Percentiles rank a stretch among this genome's conserved stretches.
phyloP scores from a whole-genome alignment of 2,797 vertebrate species.

The Acestrorhynchus altus region DNA sequence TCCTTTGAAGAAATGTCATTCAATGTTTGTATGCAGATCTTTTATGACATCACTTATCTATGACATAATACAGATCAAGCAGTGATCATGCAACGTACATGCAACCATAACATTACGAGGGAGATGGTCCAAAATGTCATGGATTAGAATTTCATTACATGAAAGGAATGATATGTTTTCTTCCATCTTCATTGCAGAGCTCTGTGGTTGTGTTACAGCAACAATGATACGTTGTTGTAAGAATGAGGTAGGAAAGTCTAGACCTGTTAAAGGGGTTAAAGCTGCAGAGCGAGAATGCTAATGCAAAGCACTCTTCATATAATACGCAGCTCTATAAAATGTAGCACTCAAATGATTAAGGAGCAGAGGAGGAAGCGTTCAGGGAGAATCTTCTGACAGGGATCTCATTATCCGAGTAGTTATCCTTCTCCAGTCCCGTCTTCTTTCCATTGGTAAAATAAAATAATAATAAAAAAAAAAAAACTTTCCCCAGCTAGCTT shows the following conservation, averaged over 20 bases:
- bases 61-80: no score
- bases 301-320: constrained; percentile 40
- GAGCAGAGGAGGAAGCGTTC: constrained; percentile 55
- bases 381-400: constrained; percentile 67
- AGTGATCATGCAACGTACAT: no score
- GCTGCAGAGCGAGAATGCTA: constrained; percentile 22
- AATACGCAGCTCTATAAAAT: constrained; percentile 52
- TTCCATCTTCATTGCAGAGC: neutral
- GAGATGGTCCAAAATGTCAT: no score
- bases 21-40: no score
- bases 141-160: no score
- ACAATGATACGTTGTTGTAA: neutral
- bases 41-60: no score
- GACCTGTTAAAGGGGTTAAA: neutral
- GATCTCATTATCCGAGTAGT: constrained; percentile 74
- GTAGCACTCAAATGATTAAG: constrained; percentile 64
- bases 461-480: constrained; percentile 13
- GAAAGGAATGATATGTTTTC: no score
- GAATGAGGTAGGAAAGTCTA: neutral
- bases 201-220: neutral
- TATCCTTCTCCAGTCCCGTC: constrained; percentile 67
- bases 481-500: constrained; percentile 51
- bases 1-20: no score
- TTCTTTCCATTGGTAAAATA: constrained; percentile 48
- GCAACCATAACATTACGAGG: no score